phyloP scores from a whole-genome alignment of 2,888 invertebrate species.

The Aleiodes alternator region DNA sequence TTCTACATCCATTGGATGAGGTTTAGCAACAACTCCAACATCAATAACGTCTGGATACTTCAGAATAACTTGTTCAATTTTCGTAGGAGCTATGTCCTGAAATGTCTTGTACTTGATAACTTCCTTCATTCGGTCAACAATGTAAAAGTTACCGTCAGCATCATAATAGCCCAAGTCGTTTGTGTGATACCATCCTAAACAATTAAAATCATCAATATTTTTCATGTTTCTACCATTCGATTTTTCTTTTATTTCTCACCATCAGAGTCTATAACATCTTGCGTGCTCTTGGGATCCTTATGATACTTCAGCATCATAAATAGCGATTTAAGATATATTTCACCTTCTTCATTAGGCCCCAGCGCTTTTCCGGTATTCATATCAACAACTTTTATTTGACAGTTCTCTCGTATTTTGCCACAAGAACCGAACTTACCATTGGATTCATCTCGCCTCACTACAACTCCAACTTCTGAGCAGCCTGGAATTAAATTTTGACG shows the following conservation, averaged over 20 bases:
- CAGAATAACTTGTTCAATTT: constrained; percentile 61
- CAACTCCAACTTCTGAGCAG: constrained; percentile 63
- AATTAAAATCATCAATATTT: background rate
- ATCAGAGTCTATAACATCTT: constrained; percentile 55
- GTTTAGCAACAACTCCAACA: constrained; percentile 59
- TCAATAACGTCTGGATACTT: constrained; percentile 60
- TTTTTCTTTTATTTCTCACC: constrained; percentile 46
- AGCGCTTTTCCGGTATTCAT: constrained; percentile 49
- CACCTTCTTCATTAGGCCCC: constrained; percentile 57
- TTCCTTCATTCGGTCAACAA: constrained; percentile 65
- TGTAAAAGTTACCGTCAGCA: constrained; percentile 62
- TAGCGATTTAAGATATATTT: constrained; percentile 53
- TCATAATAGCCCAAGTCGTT: constrained; percentile 66
- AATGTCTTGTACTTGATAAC: constrained; percentile 62
- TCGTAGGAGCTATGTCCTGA: constrained; percentile 59
- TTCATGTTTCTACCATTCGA: background rate
- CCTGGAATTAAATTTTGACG: constrained; percentile 54
- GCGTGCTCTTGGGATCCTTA: constrained; percentile 54
- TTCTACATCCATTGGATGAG: constrained; percentile 58
- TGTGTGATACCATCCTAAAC: constrained; percentile 62
- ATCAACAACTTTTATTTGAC: constrained; percentile 60
- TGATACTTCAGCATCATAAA: constrained; percentile 58
- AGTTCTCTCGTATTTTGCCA: constrained; percentile 56
- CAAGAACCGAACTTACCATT: constrained; percentile 59
- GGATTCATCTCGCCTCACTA: constrained; percentile 42